These are phyloP conservation scores for Eulemur rubriventer DNA, from an alignment of 2,797 vertebrate genomes.

Conservation along the genomic window DNA sequence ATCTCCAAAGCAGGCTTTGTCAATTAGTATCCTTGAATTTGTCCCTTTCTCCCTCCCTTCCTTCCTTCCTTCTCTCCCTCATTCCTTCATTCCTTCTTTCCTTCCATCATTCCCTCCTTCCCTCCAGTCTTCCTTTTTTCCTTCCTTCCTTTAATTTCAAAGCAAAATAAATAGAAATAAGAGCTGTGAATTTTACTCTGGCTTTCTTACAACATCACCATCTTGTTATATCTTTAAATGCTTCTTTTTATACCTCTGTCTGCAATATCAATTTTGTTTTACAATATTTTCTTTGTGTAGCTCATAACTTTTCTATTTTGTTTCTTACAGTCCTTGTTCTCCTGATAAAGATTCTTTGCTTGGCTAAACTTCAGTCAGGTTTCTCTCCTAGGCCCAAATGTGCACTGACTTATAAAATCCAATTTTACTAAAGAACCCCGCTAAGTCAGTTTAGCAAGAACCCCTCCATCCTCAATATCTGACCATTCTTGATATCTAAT, in stretches of 20 bases:
- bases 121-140: too few species aligned
- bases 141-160: neutral
- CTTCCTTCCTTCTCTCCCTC: rapidly evolving
- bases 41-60: too few species aligned
- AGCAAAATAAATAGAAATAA: neutral
- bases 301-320: neutral
- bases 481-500: neutral
- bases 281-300: neutral
- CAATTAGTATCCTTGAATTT: neutral
- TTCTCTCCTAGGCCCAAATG: neutral
- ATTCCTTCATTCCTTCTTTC: neutral
- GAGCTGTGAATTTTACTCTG: neutral
- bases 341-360: neutral
- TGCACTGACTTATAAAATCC: neutral
- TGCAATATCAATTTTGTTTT: neutral
- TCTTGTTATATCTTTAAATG: neutral
- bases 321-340: neutral
- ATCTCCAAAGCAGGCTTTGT: neutral
- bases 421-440: neutral
- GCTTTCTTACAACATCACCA: neutral
- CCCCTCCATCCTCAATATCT: neutral
- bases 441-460: neutral
- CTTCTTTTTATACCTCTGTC: neutral
- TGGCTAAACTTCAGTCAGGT: neutral
- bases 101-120: rapidly evolving